Base-by-base conservation (phyloP, 2,113 vertebrate species). In the Epinephelus moara region DNA sequence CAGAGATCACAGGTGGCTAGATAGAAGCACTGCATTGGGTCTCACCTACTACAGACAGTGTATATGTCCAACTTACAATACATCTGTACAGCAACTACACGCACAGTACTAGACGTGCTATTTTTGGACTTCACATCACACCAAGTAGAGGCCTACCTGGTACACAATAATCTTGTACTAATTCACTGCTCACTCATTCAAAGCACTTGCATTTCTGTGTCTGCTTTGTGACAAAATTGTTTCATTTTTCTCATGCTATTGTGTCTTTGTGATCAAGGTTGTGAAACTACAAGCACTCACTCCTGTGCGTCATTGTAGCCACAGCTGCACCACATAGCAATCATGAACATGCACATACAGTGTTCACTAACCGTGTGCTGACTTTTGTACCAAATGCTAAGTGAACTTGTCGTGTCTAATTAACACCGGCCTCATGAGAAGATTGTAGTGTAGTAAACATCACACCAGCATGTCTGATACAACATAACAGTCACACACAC, bases 221-320 rank as follows among this genome's bases (percentile, higher is more conserved):
- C 15, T 25, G 33, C 30, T 18, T 68, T 52, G n/a, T 23, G 33
- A 37, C 33, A 37, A 37, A 37, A 23, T 6, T 10, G 23, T 49
- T 68, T 69, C 4, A n/a, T 2, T 60, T 25, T 60, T 67, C 30
- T 33, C 3, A 17, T 37, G 2, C 14, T 17, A 12, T 13, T 5
- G 7, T 40, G 17, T 72, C 59, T 63, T 3, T 75, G 42, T 33
- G 50, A 78, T 66, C 52, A 73, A 50, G 52, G 37, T 4, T 30
- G 25, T 18, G 52, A 1, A 30, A 50, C 14, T 23, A 40, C n/a
- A n/a, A n/a, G 5, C 21, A 12, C 8, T 70, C 13, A 42, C 18
- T 27, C n/a, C n/a, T 37, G 33, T 6, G 33, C 33, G 42, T 75
- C 70, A 64, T 59, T 13, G 17, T 42, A 72, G 33, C 30, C 2